These are phyloP conservation scores for Rutpela maculata DNA, from an alignment of 2,888 invertebrate species.

Conservation along the genomic window DNA sequence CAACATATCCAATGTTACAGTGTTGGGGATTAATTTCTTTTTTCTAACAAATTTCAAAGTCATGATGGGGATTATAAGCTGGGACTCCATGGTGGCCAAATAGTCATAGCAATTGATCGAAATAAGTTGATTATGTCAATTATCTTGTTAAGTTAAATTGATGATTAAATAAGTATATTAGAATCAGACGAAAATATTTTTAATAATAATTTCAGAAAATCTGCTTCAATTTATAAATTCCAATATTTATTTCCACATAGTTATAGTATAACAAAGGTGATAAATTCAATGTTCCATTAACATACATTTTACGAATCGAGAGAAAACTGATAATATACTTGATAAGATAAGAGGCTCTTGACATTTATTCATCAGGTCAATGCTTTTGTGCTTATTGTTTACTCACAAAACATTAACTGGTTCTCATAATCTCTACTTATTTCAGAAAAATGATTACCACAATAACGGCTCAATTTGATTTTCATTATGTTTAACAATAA, in stretches of 20 bases:
- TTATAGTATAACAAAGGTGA: background rate
- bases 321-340: conserved; percentile 3
- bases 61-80: too few relatives aligned
- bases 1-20: too few relatives aligned
- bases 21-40: too few relatives aligned
- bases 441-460: background rate
- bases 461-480: background rate
- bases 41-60: too few relatives aligned
- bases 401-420: background rate
- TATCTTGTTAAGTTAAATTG: too few relatives aligned
- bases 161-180: too few relatives aligned
- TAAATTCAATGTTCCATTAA: background rate
- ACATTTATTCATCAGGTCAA: background rate
- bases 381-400: background rate
- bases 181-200: too few relatives aligned
- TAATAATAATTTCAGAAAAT: too few relatives aligned
- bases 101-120: too few relatives aligned
- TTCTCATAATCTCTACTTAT: background rate
- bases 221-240: background rate
- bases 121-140: too few relatives aligned
- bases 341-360: conserved; percentile 15
- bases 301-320: background rate
- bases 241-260: background rate
- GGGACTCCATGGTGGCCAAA: too few relatives aligned
- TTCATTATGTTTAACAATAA: too few relatives aligned